Evolutionary conservation across 2,888 invertebrate species (phyloP).

Genomic region (Cryptocephalus moraei): DNA sequence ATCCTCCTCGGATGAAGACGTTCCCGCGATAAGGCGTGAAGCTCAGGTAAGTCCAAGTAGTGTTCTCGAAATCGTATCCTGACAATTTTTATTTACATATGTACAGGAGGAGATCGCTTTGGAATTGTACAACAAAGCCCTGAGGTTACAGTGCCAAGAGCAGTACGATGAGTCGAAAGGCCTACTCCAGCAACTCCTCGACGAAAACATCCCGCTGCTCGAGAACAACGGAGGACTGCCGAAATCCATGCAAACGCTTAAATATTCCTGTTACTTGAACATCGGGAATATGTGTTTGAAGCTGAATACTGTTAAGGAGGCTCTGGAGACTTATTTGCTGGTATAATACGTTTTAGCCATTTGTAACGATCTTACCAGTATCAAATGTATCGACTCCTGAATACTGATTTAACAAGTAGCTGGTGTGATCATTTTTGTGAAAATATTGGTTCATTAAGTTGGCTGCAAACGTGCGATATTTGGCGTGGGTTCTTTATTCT

Average conservation of each 20-base stretch:
- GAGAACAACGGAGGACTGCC: slow-evolving; percentile 44
- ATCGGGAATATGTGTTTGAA: slow-evolving; percentile 60
- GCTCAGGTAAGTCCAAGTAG: slow-evolving; percentile 39
- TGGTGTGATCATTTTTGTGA: too few species aligned
- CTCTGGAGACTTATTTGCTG: slow-evolving; percentile 58
- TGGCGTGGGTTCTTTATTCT: too few species aligned
- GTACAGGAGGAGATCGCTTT: slow-evolving; percentile 67
- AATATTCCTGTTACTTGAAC: slow-evolving; percentile 77
- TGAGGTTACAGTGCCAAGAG: slow-evolving; percentile 57
- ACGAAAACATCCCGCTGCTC: slow-evolving; percentile 46
- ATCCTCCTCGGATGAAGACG: slow-evolving; percentile 42
- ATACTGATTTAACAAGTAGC: too few species aligned
- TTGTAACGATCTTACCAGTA: too few species aligned
- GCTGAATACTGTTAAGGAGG: slow-evolving; percentile 47
- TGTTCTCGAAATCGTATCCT: neutral
- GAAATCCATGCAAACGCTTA: slow-evolving; percentile 57
- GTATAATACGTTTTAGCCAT: slow-evolving; percentile 29
- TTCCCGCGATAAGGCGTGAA: slow-evolving; percentile 46
- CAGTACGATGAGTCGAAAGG: slow-evolving; percentile 56
- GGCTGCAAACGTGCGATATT: too few species aligned
- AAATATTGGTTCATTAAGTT: too few species aligned
- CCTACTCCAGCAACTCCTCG: slow-evolving; percentile 53
- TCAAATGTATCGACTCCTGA: too few species aligned
- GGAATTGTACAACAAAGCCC: slow-evolving; percentile 67
- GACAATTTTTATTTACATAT: neutral